Evolutionary conservation across 2,888 invertebrate species (phyloP).

Genomic region (Coronaproctus castanopsis): DNA sequence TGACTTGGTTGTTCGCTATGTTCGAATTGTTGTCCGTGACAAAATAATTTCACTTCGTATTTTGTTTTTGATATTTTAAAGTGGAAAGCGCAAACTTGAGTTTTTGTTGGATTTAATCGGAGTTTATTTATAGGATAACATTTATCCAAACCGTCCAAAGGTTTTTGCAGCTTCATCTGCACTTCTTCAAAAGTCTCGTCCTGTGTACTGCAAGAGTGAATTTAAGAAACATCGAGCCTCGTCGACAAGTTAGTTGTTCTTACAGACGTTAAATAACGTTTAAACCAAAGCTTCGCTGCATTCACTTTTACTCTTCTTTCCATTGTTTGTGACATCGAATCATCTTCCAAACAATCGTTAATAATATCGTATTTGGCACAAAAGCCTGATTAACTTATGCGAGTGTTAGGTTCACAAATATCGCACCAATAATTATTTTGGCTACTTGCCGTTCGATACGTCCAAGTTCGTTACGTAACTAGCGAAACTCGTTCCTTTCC

Average conservation of each 20-base stretch:
- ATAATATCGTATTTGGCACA: neutral
- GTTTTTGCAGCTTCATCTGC: neutral
- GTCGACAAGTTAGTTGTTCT: neutral
- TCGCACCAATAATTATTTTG: neutral
- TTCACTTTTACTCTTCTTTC: neutral
- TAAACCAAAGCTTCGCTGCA: neutral
- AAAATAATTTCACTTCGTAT: neutral
- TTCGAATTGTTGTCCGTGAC: neutral
- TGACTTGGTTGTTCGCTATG: neutral
- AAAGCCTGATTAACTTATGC: neutral
- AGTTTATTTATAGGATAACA: neutral
- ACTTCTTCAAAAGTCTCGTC: neutral
- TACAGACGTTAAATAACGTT: neutral
- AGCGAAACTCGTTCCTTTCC: neutral
- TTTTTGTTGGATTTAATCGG: neutral
- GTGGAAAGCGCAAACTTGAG: neutral
- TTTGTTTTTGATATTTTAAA: neutral
- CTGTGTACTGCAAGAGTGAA: neutral
- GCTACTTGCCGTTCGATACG: neutral
- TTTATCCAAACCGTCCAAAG: neutral
- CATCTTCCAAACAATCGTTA: neutral
- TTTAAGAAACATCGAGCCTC: neutral
- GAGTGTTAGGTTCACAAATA: neutral
- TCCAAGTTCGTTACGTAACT: neutral
- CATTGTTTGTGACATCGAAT: neutral